These are phyloP conservation scores for Cyanistes caeruleus DNA, from an alignment of 2,113 vertebrate species.

Conservation along the genomic window DNA sequence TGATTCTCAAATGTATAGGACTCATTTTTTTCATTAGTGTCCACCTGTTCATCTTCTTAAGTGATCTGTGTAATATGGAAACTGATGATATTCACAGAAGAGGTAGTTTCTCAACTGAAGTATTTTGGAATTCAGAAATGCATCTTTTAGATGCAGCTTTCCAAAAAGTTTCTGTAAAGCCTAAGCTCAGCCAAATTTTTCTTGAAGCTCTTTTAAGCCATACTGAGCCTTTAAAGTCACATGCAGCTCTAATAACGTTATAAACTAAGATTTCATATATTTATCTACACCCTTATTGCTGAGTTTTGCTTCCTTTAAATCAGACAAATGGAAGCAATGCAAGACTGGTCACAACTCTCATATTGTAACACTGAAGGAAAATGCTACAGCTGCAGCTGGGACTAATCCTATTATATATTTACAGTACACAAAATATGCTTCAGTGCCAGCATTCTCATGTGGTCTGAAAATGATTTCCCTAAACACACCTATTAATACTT, in stretches of 20 bases:
- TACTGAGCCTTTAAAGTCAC: not conserved
- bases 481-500: not conserved
- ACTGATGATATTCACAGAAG: not conserved
- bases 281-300: not conserved
- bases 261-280: not conserved
- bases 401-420: not conserved
- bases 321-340: not conserved
- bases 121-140: not conserved
- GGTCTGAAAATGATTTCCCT: not conserved
- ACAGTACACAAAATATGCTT: not conserved
- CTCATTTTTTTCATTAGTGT: not conserved
- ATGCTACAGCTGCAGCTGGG: not conserved
- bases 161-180: not conserved
- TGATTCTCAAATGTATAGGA: not conserved
- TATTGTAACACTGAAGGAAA: not conserved
- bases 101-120: not conserved
- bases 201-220: not conserved
- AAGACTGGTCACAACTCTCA: not conserved
- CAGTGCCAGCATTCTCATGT: not conserved
- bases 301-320: not conserved
- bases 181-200: not conserved
- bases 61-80: not conserved
- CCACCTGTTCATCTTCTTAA: not conserved
- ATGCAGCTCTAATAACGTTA: not conserved
- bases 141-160: not conserved